Base-by-base conservation (phyloP, 2,797 vertebrate species). In the Garrulus glandarius region DNA sequence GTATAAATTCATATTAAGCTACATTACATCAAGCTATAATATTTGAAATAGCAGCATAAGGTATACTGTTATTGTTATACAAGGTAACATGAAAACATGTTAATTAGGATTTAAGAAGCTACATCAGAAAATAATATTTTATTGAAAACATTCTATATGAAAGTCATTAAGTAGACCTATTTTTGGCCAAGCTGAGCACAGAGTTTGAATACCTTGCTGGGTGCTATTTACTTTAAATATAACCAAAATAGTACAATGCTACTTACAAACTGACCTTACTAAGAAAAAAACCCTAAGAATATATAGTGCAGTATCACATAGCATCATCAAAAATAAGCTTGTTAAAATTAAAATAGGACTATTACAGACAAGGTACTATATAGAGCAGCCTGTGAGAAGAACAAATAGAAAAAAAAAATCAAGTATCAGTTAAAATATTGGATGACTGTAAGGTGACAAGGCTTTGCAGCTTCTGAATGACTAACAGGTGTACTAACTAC, bases 281-380 rank as follows among this genome's bases (percentile, higher is more conserved):
- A 30, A 24, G 13, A 6, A 53, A 71, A 79, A 57, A 68, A 52
- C 4, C 2, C 0, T 2, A 13, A 71, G 81, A 75, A 2, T 4
- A 43, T 29, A 46, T 1, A 74, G 5, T 26, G 26, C 29, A 36
- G 26, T 43, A 74, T 47, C 63, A 57, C 24, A 53, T 1, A 55
- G 19, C 13, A 86, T 46, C 12, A 63, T 27, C 4, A 78, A 67
- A 93, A 93, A 63, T 22, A 52, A 87, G 20, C 29, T 59, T 1
- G 1, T 13, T 59, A 22, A 70, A 86, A 29, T 68, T 37, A 53
- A 91, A 88, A 18, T 7, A 27, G 13, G 23, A 68, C 17, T 87
- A 26, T 46, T 63, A 67, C 39, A 69, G 6, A 52, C 15, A 86
- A 77, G 11, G 14, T 37, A 37, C 4, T 60, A 32, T n/a, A 56